phyloP scores from a whole-genome alignment of 2,888 invertebrate genomes.

The Phytoseiulus persimilis region DNA sequence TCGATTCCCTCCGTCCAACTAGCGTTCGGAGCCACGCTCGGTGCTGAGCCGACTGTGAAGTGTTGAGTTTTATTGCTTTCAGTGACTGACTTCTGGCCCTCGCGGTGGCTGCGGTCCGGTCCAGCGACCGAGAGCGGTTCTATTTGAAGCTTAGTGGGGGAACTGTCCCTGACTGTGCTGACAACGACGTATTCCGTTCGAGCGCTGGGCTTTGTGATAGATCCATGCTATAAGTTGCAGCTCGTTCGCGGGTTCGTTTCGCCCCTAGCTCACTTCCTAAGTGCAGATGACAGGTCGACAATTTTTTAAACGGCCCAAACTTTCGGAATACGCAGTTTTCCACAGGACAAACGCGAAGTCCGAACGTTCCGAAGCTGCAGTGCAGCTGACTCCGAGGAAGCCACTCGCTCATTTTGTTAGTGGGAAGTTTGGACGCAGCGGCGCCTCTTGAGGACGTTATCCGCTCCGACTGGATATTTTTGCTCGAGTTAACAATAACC shows the following conservation, averaged over 20 bases:
- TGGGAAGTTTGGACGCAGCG: neutral
- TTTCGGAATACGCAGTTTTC: neutral
- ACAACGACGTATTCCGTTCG: neutral
- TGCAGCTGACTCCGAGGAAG: neutral
- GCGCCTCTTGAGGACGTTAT: neutral
- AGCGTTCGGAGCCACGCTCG: no score
- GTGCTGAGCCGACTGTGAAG: no score
- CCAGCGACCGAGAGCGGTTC: neutral
- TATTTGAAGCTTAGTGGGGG: neutral
- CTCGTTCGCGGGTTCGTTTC: neutral
- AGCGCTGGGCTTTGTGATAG: neutral
- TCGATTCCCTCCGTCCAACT: no score
- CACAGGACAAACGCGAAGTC: neutral
- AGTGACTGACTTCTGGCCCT: neutral
- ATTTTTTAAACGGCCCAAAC: neutral
- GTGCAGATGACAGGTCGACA: neutral
- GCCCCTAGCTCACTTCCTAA: neutral
- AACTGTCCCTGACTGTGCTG: neutral
- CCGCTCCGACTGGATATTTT: no score
- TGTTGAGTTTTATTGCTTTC: no score
- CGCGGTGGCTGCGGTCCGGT: neutral
- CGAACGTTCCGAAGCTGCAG: neutral
- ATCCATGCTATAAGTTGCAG: neutral
- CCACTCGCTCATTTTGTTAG: neutral
- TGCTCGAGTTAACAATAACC: no score